Base-by-base conservation (phyloP, 2,797 vertebrate genomes). In the Cottoperca gobio region DNA sequence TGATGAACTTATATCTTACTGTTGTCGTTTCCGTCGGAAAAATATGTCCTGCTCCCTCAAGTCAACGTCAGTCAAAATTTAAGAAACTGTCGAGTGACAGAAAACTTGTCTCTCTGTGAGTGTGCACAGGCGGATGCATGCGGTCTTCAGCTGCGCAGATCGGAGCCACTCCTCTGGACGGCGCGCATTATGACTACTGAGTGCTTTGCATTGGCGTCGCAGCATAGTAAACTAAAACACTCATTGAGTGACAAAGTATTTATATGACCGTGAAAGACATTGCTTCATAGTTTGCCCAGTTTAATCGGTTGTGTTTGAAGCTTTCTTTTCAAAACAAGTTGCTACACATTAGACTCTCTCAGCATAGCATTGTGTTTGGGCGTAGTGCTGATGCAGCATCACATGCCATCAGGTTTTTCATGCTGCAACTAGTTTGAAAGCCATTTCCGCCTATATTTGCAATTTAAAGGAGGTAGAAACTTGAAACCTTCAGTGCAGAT, bases 81-180 rank as follows among this genome's bases (percentile, higher is more conserved):
- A 8, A n/a, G 0, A 3, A 17, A n/a, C 10, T 13, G 1, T 4
- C 3, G n/a, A 5, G 0, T 3, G 42, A 2, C 43, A 21, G 46
- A 31, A 31, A 7, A n/a, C n/a, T 33, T 2, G 2, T 33, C 33
- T 31, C 31, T 33, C 12, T 11, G 43, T 8, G 3, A 9, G 16
- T 7, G 42, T n/a, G 2, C 7, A 16, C 1, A 2, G 1, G 16
- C 33, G n/a, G n/a, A n/a, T n/a, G n/a, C n/a, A n/a, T n/a, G n/a
- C n/a, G n/a, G n/a, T n/a, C n/a, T n/a, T n/a, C n/a, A n/a, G 4
- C 12, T n/a, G 7, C 2, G 0, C 8, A 19, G 6, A 9, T 46
- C 31, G 6, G 10, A 55, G 52, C 42, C 70, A 55, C 61, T 57
- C 61, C 61, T 54, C 8, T n/a, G 8, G 8, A 7, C 3, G 8